Evolutionary conservation across 2,113 vertebrate genomes (phyloP).

Genomic region (Pygoscelis antarcticus): DNA sequence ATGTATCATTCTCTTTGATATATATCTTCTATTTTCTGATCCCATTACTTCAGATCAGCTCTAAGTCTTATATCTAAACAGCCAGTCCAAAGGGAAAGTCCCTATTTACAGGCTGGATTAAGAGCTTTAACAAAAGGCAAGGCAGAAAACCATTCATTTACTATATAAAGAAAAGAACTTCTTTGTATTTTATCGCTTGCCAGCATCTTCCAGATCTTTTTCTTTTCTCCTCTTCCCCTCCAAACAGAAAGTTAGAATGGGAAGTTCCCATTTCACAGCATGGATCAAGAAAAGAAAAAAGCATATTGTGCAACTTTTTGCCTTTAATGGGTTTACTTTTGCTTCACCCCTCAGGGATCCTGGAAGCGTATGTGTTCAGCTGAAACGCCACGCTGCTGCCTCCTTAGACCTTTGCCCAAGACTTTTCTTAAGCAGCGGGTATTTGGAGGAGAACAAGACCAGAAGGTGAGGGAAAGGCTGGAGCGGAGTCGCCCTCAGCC

Average conservation of each 20-base stretch:
- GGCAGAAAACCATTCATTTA: conserved; percentile 39
- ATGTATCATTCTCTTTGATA: conserved; percentile 55
- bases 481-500: not conserved
- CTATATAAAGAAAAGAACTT: not conserved
- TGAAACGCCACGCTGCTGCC: not conserved
- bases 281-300: not conserved
- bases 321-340: conserved; percentile 28
- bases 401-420: not conserved
- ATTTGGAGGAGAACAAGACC: not conserved
- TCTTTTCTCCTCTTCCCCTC: not conserved
- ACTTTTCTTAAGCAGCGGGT: not conserved
- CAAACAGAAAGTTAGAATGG: not conserved
- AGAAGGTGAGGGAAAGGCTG: not conserved
- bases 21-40: conserved; percentile 59
- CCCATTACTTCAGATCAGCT: conserved; percentile 55
- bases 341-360: not conserved
- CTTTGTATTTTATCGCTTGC: conserved; percentile 35
- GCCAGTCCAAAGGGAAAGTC: conserved; percentile 42
- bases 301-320: not conserved
- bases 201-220: conserved; percentile 3
- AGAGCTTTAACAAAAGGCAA: conserved; percentile 46
- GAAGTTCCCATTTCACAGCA: not conserved
- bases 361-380: not conserved
- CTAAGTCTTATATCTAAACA: conserved; percentile 50
- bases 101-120: conserved; percentile 60